phyloP scores from a whole-genome alignment of 2,113 vertebrate species.

The Meleagris gallopavo region DNA sequence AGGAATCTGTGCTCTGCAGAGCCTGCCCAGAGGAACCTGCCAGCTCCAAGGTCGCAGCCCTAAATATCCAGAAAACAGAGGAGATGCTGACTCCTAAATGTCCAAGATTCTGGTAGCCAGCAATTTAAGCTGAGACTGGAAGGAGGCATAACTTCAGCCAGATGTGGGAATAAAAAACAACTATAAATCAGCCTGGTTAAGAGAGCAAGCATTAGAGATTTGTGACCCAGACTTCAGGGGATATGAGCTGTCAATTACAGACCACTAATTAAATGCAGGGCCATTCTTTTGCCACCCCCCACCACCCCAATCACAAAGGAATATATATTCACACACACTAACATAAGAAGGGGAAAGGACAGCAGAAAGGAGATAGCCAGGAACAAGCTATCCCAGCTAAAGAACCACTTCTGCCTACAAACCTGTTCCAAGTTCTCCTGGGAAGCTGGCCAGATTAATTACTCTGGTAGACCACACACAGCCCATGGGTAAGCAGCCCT shows the following conservation, averaged over 20 bases:
- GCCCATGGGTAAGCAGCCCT: neutral
- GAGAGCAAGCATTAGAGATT: neutral
- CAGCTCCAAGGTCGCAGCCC: neutral
- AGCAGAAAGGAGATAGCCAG: neutral
- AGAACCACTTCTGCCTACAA: neutral
- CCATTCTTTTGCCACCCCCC: neutral
- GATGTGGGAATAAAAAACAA: neutral
- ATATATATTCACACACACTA: neutral
- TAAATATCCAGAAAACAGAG: neutral
- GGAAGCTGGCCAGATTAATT: slow-evolving; percentile 42
- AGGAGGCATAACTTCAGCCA: neutral
- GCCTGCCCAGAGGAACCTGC: neutral
- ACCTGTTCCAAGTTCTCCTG: neutral
- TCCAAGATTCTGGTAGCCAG: neutral
- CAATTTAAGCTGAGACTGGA: neutral
- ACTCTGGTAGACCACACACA: slow-evolving; percentile 43
- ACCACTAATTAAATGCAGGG: neutral
- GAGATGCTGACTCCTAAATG: neutral
- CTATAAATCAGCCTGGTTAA: neutral
- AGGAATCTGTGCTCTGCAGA: neutral
- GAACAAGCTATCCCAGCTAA: neutral
- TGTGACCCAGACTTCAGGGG: neutral
- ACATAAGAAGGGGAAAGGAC: neutral
- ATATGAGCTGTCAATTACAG: neutral
- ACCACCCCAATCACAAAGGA: neutral